Base-by-base conservation (phyloP, 2,797 vertebrate genomes). In the Sebastes kiyomatsui region DNA sequence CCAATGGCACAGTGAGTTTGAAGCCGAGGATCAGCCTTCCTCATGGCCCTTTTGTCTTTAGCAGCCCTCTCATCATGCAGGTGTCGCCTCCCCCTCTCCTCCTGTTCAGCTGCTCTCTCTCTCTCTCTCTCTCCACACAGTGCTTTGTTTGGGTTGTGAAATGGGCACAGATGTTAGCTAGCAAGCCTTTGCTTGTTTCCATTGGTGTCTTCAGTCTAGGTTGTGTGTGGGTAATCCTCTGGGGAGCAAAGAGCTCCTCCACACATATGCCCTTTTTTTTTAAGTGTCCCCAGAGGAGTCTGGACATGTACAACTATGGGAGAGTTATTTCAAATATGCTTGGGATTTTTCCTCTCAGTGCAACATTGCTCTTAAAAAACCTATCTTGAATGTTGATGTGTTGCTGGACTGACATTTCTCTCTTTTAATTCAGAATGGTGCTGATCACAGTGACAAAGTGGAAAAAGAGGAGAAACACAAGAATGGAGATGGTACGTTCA, bases 1-100 rank as follows among this genome's bases (percentile, higher is more conserved):
- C 96, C 75, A 97, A 97, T 90, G 96, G 96, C 87, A 96, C 95
- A 77, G 96, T 97, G 93, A 94, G 96, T 96, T 42, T 91, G 71
- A 75, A 76, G 77, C 60, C 67, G 66, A 72, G 79, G 75, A 80
- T 58, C 72, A 82, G 94, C 92, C 92, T 42, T 42, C 38, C 95
- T 93, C 94, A 85, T 92, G 93, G 93, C 93, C 93, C 93, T 95
- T 95, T 96, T 96, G 96, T 96, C 92, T 95, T 94, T 84, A 74
- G 79, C 91, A 72, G 38, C 38, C 67, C 82, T 81, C 81, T 93
- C 90, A 84, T 83, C 85, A 83, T 94, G 95, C 96, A 96, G 95
- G 96, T 96, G 95, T 96, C 88, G 81, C 92, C 81, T 86, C 86
- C 82, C 92, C 89, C 85, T 88, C 91, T 84, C 90, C 88, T 85